phyloP scores from a whole-genome alignment of 1,140 invertebrate species.

The Melitaea cinxia region DNA sequence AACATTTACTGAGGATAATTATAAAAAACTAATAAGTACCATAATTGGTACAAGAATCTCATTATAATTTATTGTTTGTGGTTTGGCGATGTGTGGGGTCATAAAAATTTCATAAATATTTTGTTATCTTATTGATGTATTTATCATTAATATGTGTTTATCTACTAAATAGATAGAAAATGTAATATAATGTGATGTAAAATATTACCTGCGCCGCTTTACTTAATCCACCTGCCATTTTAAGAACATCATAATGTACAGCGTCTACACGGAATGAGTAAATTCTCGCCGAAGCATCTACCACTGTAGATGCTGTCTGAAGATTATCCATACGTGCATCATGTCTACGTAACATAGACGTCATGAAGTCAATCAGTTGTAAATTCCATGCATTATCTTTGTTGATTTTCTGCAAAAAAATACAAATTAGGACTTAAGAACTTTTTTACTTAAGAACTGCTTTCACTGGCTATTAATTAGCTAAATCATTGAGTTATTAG shows the following conservation, averaged over 20 bases:
- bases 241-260: slow-evolving; percentile 88
- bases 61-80: too few relatives aligned
- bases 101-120: too few relatives aligned
- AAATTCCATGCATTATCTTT: slow-evolving; percentile 92
- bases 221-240: slow-evolving; percentile 87
- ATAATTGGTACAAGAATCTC: too few relatives aligned
- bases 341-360: slow-evolving; percentile 86
- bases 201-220: slow-evolving; percentile 80
- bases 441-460: too few relatives aligned
- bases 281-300: slow-evolving; percentile 92
- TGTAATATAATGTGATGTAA: too few relatives aligned
- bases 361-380: slow-evolving; percentile 91
- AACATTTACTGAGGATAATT: too few relatives aligned
- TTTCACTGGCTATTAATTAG: not conserved
- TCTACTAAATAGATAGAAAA: too few relatives aligned
- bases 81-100: too few relatives aligned
- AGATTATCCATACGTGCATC: slow-evolving; percentile 86
- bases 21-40: too few relatives aligned
- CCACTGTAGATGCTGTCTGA: slow-evolving; percentile 88
- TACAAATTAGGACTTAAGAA: slow-evolving; percentile 5
- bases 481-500: too few relatives aligned
- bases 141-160: too few relatives aligned
- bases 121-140: too few relatives aligned
- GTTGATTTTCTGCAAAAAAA: slow-evolving; percentile 87
- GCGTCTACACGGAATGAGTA: slow-evolving; percentile 91